Conservation (phyloP, 2,113 vertebrate species). For the Motacilla alba region DNA sequence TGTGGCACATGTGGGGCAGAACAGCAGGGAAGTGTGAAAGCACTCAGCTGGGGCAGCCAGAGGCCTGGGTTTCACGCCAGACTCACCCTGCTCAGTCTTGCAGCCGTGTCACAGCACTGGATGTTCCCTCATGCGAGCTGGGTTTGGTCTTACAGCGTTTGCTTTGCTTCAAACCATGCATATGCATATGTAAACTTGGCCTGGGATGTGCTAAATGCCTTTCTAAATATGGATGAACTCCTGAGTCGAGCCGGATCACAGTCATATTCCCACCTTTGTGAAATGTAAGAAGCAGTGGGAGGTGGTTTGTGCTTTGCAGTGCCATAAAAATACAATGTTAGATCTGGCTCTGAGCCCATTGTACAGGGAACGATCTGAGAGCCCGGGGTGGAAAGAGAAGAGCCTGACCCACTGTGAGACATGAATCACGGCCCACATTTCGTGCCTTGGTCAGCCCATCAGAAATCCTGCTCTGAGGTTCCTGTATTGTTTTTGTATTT, state of each 20-base stretch:
- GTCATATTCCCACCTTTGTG: slow-evolving; percentile 40
- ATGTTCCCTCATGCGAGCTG: not conserved
- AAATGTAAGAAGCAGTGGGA: slow-evolving; percentile 48
- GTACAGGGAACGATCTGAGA: not conserved
- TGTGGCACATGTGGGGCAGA: not conserved
- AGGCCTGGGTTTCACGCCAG: not conserved
- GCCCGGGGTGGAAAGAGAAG: not conserved
- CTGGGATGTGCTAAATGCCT: slow-evolving; percentile 27
- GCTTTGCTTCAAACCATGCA: slow-evolving; percentile 14
- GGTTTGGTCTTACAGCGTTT: not conserved
- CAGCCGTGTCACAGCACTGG: not conserved
- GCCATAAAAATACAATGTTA: slow-evolving; percentile 1
- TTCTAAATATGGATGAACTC: slow-evolving; percentile 61
- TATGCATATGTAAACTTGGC: slow-evolving; percentile 45
- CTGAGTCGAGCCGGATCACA: not conserved
- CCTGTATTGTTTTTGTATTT: slow-evolving; percentile 24
- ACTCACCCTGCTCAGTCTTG: not conserved
- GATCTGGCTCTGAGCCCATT: not conserved
- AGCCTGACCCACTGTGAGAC: slow-evolving; percentile 10
- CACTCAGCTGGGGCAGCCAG: not conserved
- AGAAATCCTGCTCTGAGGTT: not conserved
- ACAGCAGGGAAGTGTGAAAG: not conserved
- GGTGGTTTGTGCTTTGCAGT: slow-evolving; percentile 33
- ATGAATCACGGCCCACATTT: not conserved
- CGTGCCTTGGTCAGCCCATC: not conserved